Evolutionary conservation across 2,797 vertebrate species (phyloP).

Genomic region (Eupleurogrammus muticus): DNA sequence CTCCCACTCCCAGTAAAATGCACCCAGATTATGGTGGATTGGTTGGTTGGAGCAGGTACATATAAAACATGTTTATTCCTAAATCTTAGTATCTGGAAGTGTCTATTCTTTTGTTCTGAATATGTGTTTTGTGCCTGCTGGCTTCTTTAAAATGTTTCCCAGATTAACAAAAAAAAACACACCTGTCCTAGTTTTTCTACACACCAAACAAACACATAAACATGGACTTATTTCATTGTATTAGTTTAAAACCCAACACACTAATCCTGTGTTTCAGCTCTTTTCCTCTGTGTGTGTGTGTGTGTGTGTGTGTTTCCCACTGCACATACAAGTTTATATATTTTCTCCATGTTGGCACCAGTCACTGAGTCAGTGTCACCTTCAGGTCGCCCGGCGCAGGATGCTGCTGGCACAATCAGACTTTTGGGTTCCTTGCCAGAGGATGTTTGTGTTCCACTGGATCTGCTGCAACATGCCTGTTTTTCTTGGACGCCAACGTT

Average conservation of each 20-base stretch:
- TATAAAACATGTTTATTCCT: no score
- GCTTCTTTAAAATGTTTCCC: no score
- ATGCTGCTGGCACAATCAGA: conserved; percentile 1
- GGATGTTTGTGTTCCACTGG: conserved; percentile 24
- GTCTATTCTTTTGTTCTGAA: not conserved
- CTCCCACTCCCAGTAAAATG: no score
- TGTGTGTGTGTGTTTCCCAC: not conserved
- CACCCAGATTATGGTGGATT: no score
- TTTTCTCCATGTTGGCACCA: not conserved
- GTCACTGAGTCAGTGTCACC: not conserved
- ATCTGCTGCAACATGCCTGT: not conserved
- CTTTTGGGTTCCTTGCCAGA: conserved; percentile 2
- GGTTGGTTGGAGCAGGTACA: no score
- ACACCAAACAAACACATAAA: not conserved
- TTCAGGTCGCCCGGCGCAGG: conserved; percentile 4
- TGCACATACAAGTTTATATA: conserved; percentile 9
- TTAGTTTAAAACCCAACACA: not conserved
- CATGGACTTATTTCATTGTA: not conserved
- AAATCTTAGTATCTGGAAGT: not conserved
- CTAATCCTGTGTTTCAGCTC: not conserved
- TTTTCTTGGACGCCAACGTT: not conserved
- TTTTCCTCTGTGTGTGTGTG: no score
- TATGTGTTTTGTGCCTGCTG: not conserved
- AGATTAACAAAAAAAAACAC: not conserved
- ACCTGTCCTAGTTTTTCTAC: not conserved